Percentiles rank a stretch among this genome's conserved stretches.
Conservation (phyloP, 1,140 invertebrate species). For the Pemphigus obesinymphae region DNA sequence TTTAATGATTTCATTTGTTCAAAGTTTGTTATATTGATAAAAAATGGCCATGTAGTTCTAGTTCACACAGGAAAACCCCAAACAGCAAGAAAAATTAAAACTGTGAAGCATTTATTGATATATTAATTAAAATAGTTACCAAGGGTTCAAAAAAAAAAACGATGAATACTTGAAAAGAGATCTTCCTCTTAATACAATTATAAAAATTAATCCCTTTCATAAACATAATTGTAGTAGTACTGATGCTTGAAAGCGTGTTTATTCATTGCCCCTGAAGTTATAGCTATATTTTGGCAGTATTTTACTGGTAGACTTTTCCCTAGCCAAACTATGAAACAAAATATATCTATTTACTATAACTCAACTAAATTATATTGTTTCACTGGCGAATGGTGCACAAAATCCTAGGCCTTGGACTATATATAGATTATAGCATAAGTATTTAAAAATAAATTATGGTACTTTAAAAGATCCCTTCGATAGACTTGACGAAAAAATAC, state of each 20-base stretch:
- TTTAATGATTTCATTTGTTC: not conserved
- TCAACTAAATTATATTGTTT: not conserved
- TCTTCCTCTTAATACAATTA: not conserved
- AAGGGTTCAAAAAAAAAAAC: not conserved
- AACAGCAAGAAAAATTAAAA: not conserved
- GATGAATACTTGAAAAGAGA: not conserved
- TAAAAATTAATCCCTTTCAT: not conserved
- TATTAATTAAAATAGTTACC: not conserved
- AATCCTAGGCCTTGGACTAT: not conserved
- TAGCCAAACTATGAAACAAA: not conserved
- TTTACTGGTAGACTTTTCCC: not conserved
- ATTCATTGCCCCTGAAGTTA: not conserved
- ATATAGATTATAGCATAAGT: not conserved
- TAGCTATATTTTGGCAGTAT: not conserved
- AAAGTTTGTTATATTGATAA: not conserved
- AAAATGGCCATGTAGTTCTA: not conserved
- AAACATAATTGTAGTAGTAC: not conserved
- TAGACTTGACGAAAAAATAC: conserved; percentile 2
- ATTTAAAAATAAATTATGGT: not conserved
- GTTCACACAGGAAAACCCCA: not conserved
- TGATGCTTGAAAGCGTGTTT: not conserved
- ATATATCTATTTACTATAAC: not conserved
- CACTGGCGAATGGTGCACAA: not conserved
- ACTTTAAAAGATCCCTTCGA: not conserved
- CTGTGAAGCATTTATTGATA: not conserved